phyloP scores from a whole-genome alignment of 2,113 vertebrate genomes.

The Chloebia gouldiae region DNA sequence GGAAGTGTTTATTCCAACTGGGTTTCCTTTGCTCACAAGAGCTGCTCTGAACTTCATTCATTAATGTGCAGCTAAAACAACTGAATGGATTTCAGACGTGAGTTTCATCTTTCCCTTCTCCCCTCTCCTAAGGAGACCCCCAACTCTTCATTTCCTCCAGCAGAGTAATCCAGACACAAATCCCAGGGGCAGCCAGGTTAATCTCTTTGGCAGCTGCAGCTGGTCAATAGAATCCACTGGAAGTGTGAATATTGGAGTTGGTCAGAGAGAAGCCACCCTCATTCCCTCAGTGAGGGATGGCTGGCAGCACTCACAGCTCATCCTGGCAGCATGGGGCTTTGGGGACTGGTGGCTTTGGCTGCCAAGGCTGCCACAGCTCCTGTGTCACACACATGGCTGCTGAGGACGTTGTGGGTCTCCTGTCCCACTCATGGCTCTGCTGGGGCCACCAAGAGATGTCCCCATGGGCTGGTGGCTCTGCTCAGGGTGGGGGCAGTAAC shows the following conservation, averaged over 20 bases:
- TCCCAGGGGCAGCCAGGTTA: not conserved
- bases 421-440: not conserved
- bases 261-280: not conserved
- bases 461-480: not conserved
- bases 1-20: not conserved
- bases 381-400: accelerated
- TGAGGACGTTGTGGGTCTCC: not conserved
- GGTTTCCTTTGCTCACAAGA: not conserved
- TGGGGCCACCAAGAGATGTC: not conserved
- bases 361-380: not conserved
- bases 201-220: not conserved
- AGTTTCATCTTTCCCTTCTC: not conserved
- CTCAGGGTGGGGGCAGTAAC: not conserved
- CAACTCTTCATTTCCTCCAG: not conserved
- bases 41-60: not conserved
- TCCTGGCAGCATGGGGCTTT: accelerated
- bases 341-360: not conserved
- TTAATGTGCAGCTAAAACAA: not conserved
- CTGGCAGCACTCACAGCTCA: not conserved
- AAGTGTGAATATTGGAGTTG: not conserved
- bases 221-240: not conserved
- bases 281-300: not conserved
- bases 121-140: not conserved
- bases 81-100: not conserved
- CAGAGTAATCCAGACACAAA: not conserved